phyloP scores from a whole-genome alignment of 1,140 invertebrate genomes.

The Drosophila carrolli region DNA sequence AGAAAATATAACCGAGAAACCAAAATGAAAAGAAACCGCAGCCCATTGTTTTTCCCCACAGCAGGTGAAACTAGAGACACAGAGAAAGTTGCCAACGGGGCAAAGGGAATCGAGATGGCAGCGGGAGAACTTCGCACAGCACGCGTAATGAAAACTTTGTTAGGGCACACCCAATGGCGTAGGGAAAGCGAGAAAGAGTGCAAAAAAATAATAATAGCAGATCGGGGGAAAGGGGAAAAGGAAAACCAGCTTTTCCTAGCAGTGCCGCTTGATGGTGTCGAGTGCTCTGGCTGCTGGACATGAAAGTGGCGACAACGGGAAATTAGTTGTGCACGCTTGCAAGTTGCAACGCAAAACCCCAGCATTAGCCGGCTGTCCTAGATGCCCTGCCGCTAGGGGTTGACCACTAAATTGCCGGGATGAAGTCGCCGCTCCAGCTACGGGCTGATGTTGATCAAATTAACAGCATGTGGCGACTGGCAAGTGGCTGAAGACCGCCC shows the following conservation, averaged over 20 bases:
- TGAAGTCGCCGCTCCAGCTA: slow-evolving; percentile 51
- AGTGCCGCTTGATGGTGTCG: slow-evolving; percentile 58
- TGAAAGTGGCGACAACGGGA: slow-evolving; percentile 70
- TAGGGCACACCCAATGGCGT: slow-evolving; percentile 46
- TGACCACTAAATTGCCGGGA: slow-evolving; percentile 78
- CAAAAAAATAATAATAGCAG: slow-evolving; percentile 8
- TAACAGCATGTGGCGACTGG: slow-evolving; percentile 72
- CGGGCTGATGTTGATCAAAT: slow-evolving; percentile 72
- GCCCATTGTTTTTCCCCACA: slow-evolving; percentile 57
- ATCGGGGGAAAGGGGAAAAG: background rate
- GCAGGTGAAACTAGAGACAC: slow-evolving; percentile 57
- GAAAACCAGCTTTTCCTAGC: slow-evolving; percentile 19
- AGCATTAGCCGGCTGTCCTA: slow-evolving; percentile 54
- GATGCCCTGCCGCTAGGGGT: slow-evolving; percentile 43
- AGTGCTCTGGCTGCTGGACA: slow-evolving; percentile 40
- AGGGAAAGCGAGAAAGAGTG: slow-evolving; percentile 10
- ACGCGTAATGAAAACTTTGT: slow-evolving; percentile 78
- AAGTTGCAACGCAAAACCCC: slow-evolving; percentile 57
- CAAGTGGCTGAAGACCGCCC: slow-evolving; percentile 44
- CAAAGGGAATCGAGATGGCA: slow-evolving; percentile 14
- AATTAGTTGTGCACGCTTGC: slow-evolving; percentile 72
- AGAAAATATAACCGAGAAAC: slow-evolving; percentile 15
- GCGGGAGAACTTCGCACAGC: slow-evolving; percentile 46
- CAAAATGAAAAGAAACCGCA: slow-evolving; percentile 57
- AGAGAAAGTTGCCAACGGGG: slow-evolving; percentile 18